Evolutionary conservation across 37 sponge, comb jelly and placozoan genomes (phyloP), one percentile per base, ranked within the genome.

Genomic region (Bolinopsis microptera): DNA sequence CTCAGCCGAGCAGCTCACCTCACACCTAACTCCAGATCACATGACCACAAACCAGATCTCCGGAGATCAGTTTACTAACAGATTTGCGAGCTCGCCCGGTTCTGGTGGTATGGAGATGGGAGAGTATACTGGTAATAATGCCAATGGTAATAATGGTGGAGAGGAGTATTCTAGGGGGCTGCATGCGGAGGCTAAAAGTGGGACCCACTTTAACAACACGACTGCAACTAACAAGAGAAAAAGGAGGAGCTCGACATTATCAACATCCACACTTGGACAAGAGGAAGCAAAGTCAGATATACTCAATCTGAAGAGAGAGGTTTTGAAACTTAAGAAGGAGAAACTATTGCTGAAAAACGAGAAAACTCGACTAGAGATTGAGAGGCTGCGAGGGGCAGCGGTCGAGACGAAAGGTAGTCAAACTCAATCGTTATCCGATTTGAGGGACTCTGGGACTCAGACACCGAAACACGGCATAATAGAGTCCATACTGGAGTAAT

Each of bases 211-310:
- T 13, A 48, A 48, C 61, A 5, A 48, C 61, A n/a, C n/a, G n/a
- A 48, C 61, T 8, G 75, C 75, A n/a, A n/a, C 75, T 24, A 82
- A 35, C 38, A 82, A 82, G 83, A 82, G 30, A 36, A 82, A 35
- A 23, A 18, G 30, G 38, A 82, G 83, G 37, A 31, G 38, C 13
- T 82, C 83, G 0, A 31, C 83, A 18, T 36, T 82, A 8, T 24
- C 83, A 18, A 31, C 35, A 3, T 24, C 23, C 2, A 82, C 83
- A 3, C 38, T 82, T 33, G 38, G 38, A 31, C 61, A 18, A 18
- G 61, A 48, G 61, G 61, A 48, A 13, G 61, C 61, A 48, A 48
- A 48, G 13, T 18, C 61, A 48, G 61, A 48, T 13, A 48, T 48
- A 5, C 61, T 48, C 61, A 48, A 48, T 48, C 38, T 82, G 38